Percentiles rank a stretch among this genome's conserved stretches.
Evolutionary conservation across 2,797 vertebrate species (phyloP).

Genomic region (Picus viridis): DNA sequence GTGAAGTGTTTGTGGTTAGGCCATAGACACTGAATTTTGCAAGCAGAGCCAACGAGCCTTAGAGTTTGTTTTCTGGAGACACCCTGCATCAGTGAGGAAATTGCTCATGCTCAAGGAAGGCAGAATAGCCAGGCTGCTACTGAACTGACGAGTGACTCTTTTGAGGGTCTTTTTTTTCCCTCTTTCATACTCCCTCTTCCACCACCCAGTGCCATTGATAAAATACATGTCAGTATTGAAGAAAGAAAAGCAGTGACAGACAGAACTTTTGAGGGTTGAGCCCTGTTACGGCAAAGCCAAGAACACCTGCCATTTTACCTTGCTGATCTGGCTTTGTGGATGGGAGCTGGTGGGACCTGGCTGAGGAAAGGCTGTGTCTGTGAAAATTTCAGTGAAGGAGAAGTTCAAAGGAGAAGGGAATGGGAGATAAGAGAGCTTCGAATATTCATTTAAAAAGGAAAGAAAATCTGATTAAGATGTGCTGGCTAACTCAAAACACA

Average conservation of each 20-base stretch:
- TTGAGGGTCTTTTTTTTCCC: neutral
- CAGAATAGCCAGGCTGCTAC: neutral
- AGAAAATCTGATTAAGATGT: constrained; percentile 68
- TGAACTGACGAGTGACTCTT: neutral
- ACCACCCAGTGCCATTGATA: neutral
- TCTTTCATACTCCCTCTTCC: neutral
- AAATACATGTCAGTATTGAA: neutral
- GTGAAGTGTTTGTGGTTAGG: constrained; percentile 62
- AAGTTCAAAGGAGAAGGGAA: constrained; percentile 53
- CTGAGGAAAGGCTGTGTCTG: neutral
- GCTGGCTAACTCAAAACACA: constrained; percentile 64
- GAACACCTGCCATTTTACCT: neutral
- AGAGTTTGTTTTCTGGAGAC: constrained; percentile 41
- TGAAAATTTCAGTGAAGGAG: constrained; percentile 5
- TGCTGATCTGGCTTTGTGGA: neutral
- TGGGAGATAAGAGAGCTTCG: constrained; percentile 45
- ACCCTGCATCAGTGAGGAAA: neutral
- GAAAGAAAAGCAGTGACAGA: neutral
- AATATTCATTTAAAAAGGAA: constrained; percentile 47
- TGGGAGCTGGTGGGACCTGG: neutral
- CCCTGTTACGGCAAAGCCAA: neutral
- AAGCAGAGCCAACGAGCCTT: constrained; percentile 14
- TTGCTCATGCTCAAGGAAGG: neutral
- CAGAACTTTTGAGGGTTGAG: neutral
- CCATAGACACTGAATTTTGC: constrained; percentile 55